Evolutionary conservation across 2,888 invertebrate genomes (phyloP).

Genomic region (Noctua janthina): DNA sequence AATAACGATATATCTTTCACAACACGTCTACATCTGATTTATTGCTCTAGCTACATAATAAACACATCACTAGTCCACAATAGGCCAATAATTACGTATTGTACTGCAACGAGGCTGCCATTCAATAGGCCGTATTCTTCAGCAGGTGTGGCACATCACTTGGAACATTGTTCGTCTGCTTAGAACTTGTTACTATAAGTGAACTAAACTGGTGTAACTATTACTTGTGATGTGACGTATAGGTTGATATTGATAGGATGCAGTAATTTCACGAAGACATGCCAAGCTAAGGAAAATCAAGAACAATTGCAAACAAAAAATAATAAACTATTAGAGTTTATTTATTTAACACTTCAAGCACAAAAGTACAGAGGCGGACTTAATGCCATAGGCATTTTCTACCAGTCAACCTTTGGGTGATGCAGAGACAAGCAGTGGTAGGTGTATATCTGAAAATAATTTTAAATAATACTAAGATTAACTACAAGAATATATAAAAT

Average conservation of each 20-base stretch:
- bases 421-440: too few relatives aligned
- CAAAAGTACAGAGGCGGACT: too few relatives aligned
- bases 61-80: conserved; percentile 58
- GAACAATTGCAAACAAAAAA: too few relatives aligned
- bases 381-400: too few relatives aligned
- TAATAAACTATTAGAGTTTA: too few relatives aligned
- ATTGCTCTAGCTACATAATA: conserved; percentile 49
- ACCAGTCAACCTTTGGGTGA: too few relatives aligned
- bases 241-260: background rate
- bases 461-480: too few relatives aligned
- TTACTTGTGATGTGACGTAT: background rate
- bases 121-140: conserved; percentile 27
- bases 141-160: conserved; percentile 22
- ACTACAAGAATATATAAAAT: too few relatives aligned
- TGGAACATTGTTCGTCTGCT: conserved; percentile 35
- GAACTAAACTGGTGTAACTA: conserved; percentile 14
- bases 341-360: too few relatives aligned
- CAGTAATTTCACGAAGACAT: background rate
- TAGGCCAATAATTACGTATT: conserved; percentile 60
- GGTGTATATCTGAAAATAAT: too few relatives aligned
- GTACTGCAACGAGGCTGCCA: conserved; percentile 35
- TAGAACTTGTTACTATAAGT: conserved; percentile 4
- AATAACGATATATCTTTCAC: conserved; percentile 4
- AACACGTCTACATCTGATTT: conserved; percentile 41
- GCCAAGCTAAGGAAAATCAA: too few relatives aligned